Evolutionary conservation across 2,888 invertebrate species (phyloP), one percentile per base, ranked within the genome.

Genomic region (Caenorhabditis sp.): DNA sequence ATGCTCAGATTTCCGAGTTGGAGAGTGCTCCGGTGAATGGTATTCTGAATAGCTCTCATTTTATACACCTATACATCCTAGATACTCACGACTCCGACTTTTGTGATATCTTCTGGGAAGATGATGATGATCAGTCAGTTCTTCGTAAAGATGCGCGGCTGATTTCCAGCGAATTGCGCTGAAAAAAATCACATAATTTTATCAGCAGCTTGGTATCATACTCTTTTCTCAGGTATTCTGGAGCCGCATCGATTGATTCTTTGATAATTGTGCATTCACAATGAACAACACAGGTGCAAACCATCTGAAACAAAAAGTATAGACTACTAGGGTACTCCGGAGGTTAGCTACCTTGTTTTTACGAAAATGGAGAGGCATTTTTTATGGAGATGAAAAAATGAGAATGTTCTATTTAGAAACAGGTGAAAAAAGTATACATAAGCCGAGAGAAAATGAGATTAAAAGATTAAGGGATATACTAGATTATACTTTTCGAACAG

Each of bases 151-250:
- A 7, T 69, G 73, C 2, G 66, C 73, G 2, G 73, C 73, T 0
- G 73, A 73, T 27, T 26, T 73, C 73, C 73, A 73, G 5, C 73
- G 62, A 26, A 63, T 50, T 4, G 69, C 69, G 14, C 73, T 73
- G 63, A 57, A 73, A 65, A 59, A 20, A 52, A 25, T 5, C 23
- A 21, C 21, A 20, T 38, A 25, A 27, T 59, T 50, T 52, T 49
- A 49, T n/a, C n/a, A n/a, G n/a, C n/a, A 17, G n/a, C 50, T 25
- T 23, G 20, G 17, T 5, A 50, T 43, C 64, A 27, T 7, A 73
- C 73, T 73, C 69, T 60, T 60, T 69, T 26, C 63, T 59, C 43
- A 73, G 17, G 27, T 69, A 69, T 20, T 73, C 73, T 3, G 73
- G 73, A 8, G 73, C 69, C 0, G 66, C 69, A 12, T 63, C 66